phyloP scores from a whole-genome alignment of 1,140 invertebrate genomes.

The Drosophila tani region DNA sequence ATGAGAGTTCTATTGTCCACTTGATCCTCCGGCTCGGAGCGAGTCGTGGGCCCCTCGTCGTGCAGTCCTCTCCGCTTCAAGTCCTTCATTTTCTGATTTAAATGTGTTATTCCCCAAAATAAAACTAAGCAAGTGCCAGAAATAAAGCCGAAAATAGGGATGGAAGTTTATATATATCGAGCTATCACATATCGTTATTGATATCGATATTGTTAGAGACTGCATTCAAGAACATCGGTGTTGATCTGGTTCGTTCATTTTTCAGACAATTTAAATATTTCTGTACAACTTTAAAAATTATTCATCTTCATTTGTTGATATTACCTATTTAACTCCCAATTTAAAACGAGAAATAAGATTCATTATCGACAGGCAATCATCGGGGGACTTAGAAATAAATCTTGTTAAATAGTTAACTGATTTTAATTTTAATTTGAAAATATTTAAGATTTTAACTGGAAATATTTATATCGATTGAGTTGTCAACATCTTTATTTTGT shows the following conservation, averaged over 20 bases:
- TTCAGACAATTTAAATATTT: not conserved
- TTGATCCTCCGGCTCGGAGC: not conserved
- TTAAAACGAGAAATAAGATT: too few relatives aligned
- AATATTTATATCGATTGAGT: too few relatives aligned
- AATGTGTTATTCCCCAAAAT: not conserved
- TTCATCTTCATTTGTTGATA: too few relatives aligned
- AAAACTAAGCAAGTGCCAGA: not conserved
- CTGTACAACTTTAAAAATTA: not conserved
- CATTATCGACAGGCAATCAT: too few relatives aligned
- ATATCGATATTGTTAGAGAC: not conserved
- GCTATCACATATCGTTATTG: not conserved
- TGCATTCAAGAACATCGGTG: not conserved
- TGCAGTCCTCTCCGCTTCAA: slow-evolving; percentile 12
- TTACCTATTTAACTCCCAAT: too few relatives aligned
- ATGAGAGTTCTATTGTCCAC: not conserved
- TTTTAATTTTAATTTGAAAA: too few relatives aligned
- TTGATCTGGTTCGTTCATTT: not conserved
- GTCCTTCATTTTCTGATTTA: slow-evolving; percentile 5
- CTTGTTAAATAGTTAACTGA: too few relatives aligned
- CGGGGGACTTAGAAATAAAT: too few relatives aligned
- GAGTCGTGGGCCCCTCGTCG: not conserved
- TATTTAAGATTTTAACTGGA: too few relatives aligned
- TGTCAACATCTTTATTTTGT: not conserved
- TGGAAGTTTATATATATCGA: not conserved
- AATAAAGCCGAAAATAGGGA: not conserved